These are phyloP conservation scores for Sialia sialis DNA, from an alignment of 2,113 vertebrate genomes.

Conservation along the genomic window DNA sequence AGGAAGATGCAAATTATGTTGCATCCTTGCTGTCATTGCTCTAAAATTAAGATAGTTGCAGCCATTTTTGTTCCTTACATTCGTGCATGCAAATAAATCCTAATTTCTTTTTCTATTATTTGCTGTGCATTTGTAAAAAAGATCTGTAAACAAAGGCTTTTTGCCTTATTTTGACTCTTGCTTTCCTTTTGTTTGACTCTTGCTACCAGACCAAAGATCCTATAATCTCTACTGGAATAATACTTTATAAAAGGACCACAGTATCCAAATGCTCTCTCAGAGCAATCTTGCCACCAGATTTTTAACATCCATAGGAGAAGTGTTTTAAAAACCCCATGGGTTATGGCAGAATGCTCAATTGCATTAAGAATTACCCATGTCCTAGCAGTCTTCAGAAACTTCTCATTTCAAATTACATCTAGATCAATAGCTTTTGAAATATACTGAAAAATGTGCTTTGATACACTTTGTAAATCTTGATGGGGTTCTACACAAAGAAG, in stretches of 20 bases:
- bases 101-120: background rate
- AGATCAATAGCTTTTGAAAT: background rate
- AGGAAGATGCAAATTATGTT: background rate
- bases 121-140: background rate
- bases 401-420: background rate
- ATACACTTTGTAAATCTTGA: background rate
- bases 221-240: accelerated
- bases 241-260: background rate
- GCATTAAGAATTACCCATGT: background rate
- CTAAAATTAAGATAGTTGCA: background rate
- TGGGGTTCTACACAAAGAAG: background rate
- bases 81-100: background rate
- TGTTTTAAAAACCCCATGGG: background rate
- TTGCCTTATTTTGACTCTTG: too few relatives aligned
- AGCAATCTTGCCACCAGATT: background rate
- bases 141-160: background rate
- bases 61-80: background rate
- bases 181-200: background rate
- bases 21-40: background rate
- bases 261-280: background rate
- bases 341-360: background rate
- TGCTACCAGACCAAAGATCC: background rate
- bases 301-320: background rate
- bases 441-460: background rate
- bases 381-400: background rate